Percentiles rank a stretch among this genome's conserved stretches.
These are phyloP conservation scores for Struthio camelus DNA, from an alignment of 2,113 vertebrate genomes.

Conservation along the genomic window DNA sequence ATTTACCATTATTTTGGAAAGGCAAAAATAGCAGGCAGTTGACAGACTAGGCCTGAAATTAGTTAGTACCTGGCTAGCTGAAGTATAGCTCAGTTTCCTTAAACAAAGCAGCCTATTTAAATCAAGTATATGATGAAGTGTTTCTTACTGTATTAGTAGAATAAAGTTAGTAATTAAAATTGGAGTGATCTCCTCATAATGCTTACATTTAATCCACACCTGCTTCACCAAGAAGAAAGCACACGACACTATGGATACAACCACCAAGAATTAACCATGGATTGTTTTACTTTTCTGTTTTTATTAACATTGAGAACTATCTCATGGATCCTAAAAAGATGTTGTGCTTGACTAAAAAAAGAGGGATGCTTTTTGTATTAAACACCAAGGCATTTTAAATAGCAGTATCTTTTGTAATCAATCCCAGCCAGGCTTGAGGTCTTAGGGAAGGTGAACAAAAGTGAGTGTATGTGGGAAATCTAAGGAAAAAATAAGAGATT, in stretches of 20 bases:
- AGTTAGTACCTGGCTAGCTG: not conserved
- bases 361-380: not conserved
- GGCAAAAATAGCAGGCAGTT: slow-evolving; percentile 4
- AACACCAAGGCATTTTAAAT: not conserved
- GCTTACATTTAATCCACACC: not conserved
- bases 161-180: not conserved
- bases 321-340: not conserved
- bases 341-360: not conserved
- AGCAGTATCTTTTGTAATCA: not conserved
- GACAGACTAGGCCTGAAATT: not conserved
- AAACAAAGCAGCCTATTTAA: slow-evolving; percentile 21
- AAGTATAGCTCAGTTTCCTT: not conserved
- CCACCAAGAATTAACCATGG: not conserved
- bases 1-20: not conserved
- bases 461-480: rapidly evolving
- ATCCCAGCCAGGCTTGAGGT: not conserved
- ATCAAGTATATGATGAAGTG: not conserved
- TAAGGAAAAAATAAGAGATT: not conserved
- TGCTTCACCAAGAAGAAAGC: not conserved
- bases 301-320: not conserved
- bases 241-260: not conserved
- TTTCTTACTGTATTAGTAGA: not conserved
- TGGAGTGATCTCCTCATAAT: not conserved
- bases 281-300: not conserved
- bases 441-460: not conserved